These are phyloP conservation scores for Astyanax mexicanus DNA, from an alignment of 2,797 vertebrate species.

Conservation along the genomic window DNA sequence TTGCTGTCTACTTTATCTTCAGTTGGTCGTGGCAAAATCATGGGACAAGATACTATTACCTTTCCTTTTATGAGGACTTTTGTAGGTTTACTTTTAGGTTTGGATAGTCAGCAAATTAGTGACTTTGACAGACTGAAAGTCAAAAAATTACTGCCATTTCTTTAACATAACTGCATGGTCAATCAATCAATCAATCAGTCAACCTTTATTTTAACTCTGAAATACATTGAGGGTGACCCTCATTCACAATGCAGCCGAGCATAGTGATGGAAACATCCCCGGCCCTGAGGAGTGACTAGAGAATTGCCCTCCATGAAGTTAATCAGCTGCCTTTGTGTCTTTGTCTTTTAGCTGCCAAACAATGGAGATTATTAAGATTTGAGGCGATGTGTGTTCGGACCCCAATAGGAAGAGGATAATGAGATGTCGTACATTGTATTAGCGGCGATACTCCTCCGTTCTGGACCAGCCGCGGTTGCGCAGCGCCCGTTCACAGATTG, in stretches of 20 bases:
- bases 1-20: too few species aligned
- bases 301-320: background rate
- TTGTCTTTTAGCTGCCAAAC: constrained; percentile 15
- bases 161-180: too few species aligned
- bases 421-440: constrained; percentile 35
- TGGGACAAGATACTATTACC: too few species aligned
- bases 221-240: too few species aligned
- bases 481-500: constrained; percentile 20
- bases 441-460: constrained; percentile 27
- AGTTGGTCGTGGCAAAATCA: too few species aligned
- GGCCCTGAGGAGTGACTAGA: background rate
- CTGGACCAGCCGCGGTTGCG: constrained; percentile 7
- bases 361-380: constrained; percentile 35
- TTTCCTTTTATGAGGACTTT: too few species aligned
- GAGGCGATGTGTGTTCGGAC: constrained; percentile 20
- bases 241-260: too few species aligned
- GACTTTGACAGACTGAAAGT: too few species aligned
- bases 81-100: too few species aligned
- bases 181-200: too few species aligned
- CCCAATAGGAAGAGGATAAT: constrained; percentile 31
- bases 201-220: too few species aligned
- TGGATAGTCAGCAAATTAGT: too few species aligned
- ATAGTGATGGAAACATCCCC: background rate
- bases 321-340: constrained; percentile 5
- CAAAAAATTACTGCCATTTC: background rate